These are phyloP conservation scores for Tragelaphus oryx DNA, from an alignment of 2,797 vertebrate genomes.

Conservation along the genomic window DNA sequence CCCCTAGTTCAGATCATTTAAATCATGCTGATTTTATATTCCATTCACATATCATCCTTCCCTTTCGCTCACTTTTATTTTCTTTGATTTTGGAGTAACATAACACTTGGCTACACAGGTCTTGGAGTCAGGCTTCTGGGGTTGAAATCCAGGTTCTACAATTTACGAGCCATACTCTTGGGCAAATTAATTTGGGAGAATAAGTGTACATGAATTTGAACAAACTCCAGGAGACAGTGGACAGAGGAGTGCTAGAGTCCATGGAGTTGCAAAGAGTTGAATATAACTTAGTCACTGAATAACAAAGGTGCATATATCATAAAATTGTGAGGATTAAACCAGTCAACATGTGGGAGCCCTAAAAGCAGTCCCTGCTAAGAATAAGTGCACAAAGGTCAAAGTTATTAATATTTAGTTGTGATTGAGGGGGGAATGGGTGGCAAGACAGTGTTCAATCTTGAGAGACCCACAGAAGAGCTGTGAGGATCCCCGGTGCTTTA, in stretches of 20 bases:
- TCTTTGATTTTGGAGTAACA: not conserved
- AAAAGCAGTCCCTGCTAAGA: not conserved
- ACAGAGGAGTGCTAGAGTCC: not conserved
- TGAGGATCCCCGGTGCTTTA: not conserved
- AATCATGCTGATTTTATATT: not conserved
- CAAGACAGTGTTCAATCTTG: not conserved
- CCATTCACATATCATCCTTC: not conserved
- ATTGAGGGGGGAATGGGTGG: accelerated
- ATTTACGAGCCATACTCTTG: not conserved
- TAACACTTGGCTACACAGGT: not conserved
- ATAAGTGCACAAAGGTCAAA: not conserved
- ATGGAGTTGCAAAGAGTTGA: not conserved
- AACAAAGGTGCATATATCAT: not conserved
- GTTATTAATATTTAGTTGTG: not conserved
- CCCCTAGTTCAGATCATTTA: not conserved
- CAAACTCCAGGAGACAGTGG: not conserved
- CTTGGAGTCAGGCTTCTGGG: not conserved
- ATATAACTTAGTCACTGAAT: not conserved
- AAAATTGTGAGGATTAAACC: not conserved
- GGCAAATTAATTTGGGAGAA: not conserved
- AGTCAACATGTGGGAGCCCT: not conserved
- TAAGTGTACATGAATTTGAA: not conserved
- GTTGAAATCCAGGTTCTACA: not conserved
- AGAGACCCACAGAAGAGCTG: not conserved
- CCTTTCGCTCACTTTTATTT: not conserved